Evolutionary conservation across 2,797 vertebrate genomes (phyloP), one percentile per base, ranked within the genome.

Genomic region (Manis crassicaudata): DNA sequence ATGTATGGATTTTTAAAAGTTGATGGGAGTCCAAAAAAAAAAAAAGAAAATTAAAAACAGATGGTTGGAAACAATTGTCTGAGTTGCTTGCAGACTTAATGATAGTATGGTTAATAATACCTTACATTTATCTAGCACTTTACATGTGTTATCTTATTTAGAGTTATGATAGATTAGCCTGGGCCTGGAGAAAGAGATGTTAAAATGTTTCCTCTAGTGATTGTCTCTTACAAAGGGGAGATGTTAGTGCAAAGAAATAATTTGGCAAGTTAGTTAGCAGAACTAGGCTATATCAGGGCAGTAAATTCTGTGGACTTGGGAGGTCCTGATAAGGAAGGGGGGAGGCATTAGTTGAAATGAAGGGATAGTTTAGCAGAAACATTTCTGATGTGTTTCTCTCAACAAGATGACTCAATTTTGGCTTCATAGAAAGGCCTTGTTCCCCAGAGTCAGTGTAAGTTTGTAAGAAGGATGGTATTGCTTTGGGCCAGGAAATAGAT

Each of bases 401-500:
- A 88, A 84, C 54, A 90, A 20, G 6, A 54, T 50, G 88, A 94
- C 67, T 96, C 40, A 21, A 12, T 83, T 97, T 94, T 72, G 65
- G 54, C n/a, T 94, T 94, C 88, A 72, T 80, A 87, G 86, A 56
- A 95, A 92, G 94, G 25, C 63, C 83, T 88, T 87, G 70, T 80
- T 95, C 27, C 67, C 82, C 63, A 32, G 72, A 96, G 52, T 92
- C 65, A 35, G 14, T 90, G 5, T 82, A 94, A 60, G 65, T 88
- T 94, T 94, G 9, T 93, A 94, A 88, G 81, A 90, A 88, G 81
- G 63, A 27, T 35, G 13, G 29, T 86, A 60, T 80, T 95, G 37
- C 90, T 96, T 92, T 92, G 75, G 13, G 65, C 76, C 62, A 89
- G 79, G 67, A 96, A 88, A 46, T 96, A 90, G 86, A 65, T 68